phyloP scores from a whole-genome alignment of 2,113 vertebrate species.

The Strix uralensis region DNA sequence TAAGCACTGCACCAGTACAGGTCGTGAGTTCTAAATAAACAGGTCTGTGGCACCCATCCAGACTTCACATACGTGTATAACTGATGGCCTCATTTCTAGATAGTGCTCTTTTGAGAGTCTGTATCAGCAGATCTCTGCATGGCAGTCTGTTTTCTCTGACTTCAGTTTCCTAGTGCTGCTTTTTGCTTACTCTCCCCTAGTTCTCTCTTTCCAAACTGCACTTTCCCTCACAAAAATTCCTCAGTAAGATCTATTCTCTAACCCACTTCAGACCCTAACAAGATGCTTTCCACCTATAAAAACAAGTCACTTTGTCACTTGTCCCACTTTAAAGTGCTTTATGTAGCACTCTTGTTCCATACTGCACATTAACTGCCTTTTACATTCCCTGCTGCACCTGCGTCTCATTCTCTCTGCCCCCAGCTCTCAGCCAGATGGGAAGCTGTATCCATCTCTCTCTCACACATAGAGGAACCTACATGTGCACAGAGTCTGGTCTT shows the following conservation, averaged over 20 bases:
- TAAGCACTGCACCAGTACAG: not conserved
- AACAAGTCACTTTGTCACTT: not conserved
- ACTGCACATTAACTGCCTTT: not conserved
- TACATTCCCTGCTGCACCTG: conserved; percentile 10
- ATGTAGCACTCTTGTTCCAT: not conserved
- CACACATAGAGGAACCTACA: not conserved
- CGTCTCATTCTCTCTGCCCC: not conserved
- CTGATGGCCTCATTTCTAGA: not conserved
- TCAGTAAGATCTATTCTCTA: not conserved
- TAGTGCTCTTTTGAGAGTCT: not conserved
- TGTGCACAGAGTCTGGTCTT: not conserved
- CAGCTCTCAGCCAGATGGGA: not conserved
- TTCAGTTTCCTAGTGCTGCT: not conserved
- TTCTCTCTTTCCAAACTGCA: not conserved
- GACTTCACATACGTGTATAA: not conserved
- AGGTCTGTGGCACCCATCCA: not conserved
- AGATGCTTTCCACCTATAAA: not conserved
- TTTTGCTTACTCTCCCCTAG: not conserved
- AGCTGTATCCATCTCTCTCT: not conserved
- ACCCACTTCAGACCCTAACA: not conserved
- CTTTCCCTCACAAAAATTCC: not conserved
- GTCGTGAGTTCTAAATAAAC: not conserved
- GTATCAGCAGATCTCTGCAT: not conserved
- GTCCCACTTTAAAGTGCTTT: not conserved
- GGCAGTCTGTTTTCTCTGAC: not conserved